phyloP scores from a whole-genome alignment of 2,888 invertebrate species.

The Agriopis aurantiaria region DNA sequence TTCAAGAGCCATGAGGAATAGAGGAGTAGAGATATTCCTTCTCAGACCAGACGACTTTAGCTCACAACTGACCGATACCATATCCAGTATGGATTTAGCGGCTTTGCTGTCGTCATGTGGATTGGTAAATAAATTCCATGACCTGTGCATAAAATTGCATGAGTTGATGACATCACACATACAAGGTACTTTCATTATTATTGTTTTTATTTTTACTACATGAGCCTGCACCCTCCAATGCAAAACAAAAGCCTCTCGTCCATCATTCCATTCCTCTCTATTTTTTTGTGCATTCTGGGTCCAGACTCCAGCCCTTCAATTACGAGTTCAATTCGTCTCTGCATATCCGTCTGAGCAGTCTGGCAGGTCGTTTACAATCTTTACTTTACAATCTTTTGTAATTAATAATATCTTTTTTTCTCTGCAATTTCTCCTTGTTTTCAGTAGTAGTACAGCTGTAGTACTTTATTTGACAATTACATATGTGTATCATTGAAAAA shows the following conservation, averaged over 20 bases:
- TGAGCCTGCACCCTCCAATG: no score
- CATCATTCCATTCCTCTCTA: no score
- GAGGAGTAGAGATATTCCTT: slow-evolving; percentile 95
- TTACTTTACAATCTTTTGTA: background rate
- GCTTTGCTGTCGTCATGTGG: slow-evolving; percentile 76
- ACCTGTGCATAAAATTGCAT: slow-evolving; percentile 70
- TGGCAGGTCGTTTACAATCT: no score
- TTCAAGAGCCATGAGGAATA: slow-evolving; percentile 99
- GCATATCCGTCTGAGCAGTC: no score
- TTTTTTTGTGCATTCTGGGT: no score
- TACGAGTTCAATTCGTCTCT: no score
- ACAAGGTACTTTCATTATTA: slow-evolving; percentile 66
- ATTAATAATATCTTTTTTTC: background rate
- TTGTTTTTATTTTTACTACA: no score
- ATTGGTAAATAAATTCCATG: slow-evolving; percentile 69
- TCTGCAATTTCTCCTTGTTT: background rate
- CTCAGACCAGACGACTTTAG: slow-evolving; percentile 69
- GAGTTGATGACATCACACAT: slow-evolving; percentile 76
- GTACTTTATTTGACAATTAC: no score
- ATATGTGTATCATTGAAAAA: background rate
- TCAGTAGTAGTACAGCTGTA: no score
- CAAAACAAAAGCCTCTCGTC: no score
- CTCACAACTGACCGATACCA: slow-evolving; percentile 65
- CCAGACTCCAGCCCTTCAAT: no score
- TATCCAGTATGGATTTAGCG: slow-evolving; percentile 76